Conservation (phyloP, 2,888 invertebrate species). For the Corbicula japonica region DNA sequence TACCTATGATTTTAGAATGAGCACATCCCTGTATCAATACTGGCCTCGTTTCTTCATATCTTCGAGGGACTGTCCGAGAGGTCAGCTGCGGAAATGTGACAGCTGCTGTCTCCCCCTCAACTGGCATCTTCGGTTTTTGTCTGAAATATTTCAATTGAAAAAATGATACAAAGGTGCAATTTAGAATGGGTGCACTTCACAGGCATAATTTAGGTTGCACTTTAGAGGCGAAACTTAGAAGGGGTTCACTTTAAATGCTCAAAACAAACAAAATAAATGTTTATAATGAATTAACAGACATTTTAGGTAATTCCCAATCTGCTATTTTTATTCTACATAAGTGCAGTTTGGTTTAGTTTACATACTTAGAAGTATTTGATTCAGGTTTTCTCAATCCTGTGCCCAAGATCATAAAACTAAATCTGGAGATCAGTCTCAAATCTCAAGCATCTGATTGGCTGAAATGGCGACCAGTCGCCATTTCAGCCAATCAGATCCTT, state of each 20-base stretch:
- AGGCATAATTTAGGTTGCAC: not conserved
- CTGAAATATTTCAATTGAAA: not conserved
- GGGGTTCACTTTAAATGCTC: not conserved
- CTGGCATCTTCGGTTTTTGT: conserved; percentile 24
- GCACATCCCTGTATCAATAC: conserved; percentile 80
- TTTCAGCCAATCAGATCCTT: no score
- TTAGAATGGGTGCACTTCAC: not conserved
- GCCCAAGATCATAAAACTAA: no score
- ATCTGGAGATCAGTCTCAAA: no score
- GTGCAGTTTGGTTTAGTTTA: no score
- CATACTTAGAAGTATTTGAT: no score
- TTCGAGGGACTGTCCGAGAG: conserved; percentile 69
- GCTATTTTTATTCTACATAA: no score
- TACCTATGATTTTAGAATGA: conserved; percentile 82
- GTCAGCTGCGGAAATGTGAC: conserved; percentile 42
- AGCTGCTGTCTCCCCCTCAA: conserved; percentile 17
- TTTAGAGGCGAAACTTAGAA: not conserved
- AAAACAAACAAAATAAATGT: not conserved
- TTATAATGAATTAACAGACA: not conserved
- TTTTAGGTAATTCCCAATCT: not conserved
- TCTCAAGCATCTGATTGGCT: no score
- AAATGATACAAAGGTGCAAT: not conserved
- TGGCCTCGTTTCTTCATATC: conserved; percentile 83
- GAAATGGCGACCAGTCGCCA: no score
- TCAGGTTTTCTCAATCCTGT: no score